Evolutionary conservation across 2,113 vertebrate genomes (phyloP).

Genomic region (Nerophis lumbriciformis): DNA sequence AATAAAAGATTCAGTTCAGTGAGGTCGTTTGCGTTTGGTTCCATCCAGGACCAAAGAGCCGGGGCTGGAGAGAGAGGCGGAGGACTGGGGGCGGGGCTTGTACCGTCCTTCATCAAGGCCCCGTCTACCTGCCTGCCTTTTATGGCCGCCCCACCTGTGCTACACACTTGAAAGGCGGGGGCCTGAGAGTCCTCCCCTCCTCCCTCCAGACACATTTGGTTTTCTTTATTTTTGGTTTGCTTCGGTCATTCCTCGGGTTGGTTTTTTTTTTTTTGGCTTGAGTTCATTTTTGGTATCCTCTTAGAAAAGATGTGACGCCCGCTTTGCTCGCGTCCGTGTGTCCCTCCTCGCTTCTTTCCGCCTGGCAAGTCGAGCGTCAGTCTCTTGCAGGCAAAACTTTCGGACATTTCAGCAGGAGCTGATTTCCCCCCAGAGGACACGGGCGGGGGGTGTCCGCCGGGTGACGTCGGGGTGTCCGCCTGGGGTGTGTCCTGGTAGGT

Average conservation of each 20-base stretch:
- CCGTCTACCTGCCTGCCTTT: slow-evolving; percentile 25
- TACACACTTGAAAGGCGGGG: slow-evolving; percentile 58
- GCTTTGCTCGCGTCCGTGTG: slow-evolving; percentile 42
- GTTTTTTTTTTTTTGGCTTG: slow-evolving; percentile 57
- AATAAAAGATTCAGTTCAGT: slow-evolving; percentile 74
- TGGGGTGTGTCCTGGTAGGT: slow-evolving; percentile 16
- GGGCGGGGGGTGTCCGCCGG: not conserved
- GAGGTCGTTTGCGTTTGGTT: slow-evolving; percentile 76
- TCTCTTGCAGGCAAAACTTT: slow-evolving; percentile 21
- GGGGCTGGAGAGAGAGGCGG: slow-evolving; percentile 60
- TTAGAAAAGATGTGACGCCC: slow-evolving; percentile 54
- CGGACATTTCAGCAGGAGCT: slow-evolving; percentile 32
- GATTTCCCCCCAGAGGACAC: slow-evolving; percentile 22
- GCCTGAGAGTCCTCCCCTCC: slow-evolving; percentile 55
- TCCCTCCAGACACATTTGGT: slow-evolving; percentile 75
- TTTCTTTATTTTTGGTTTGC: slow-evolving; percentile 80
- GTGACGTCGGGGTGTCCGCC: too few relatives aligned
- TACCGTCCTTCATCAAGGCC: slow-evolving; percentile 29
- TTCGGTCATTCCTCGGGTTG: slow-evolving; percentile 68
- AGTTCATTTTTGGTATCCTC: slow-evolving; percentile 69
- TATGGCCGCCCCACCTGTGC: slow-evolving; percentile 40
- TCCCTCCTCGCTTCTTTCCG: slow-evolving; percentile 38
- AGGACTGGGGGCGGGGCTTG: slow-evolving; percentile 44
- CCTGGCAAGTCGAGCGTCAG: slow-evolving; percentile 46
- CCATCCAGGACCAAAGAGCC: slow-evolving; percentile 73